Evolutionary conservation across 1,140 invertebrate species (phyloP), one percentile per base, ranked within the genome.

Genomic region (Diorhabda elongata): DNA sequence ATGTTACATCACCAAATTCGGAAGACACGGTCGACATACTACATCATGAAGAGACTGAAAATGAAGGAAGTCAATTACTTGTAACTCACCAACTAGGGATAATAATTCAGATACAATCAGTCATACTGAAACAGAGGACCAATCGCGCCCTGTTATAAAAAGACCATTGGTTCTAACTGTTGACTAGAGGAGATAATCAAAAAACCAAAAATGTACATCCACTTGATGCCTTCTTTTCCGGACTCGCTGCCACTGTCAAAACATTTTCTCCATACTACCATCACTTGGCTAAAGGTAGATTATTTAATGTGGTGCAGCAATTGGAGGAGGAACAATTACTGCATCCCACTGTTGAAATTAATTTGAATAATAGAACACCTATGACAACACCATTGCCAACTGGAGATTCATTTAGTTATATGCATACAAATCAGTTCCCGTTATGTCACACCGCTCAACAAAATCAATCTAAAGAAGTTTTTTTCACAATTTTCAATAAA

Each of bases 201-300:
- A 2, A 66, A 60, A 60, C 42, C 45, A 9, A 6, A 41, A n/a
- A 65, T 3, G 4, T n/a, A 61, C 47, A 56, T 26, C 44, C 58
- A 11, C 3, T 68, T 71, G 61, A 68, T 64, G 61, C 66, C 26
- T 71, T 70, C 67, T 68, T 71, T 26, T 52, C 11, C 43, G 66
- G 69, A 43, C 57, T 68, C 47, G 61, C 56, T 60, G 47, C 66
- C 2, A 11, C 69, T 43, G 58, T 71, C 9, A 69, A 72, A 62
- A 57, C 63, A 9, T 61, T 71, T 42, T 6, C 26, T 45, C 63
- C 70, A 42, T 5, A 61, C 26, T 26, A 44, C 43, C 58, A 26
- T 4, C n/a, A 69, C 42, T 8, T 44, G 26, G 69, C 63, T 8
- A 69, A 69, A 69, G 26, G 44, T 43, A 63, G 57, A 52, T 66